phyloP scores from a whole-genome alignment of 2,113 vertebrate genomes.

The Cyphomyrus discorhynchus region DNA sequence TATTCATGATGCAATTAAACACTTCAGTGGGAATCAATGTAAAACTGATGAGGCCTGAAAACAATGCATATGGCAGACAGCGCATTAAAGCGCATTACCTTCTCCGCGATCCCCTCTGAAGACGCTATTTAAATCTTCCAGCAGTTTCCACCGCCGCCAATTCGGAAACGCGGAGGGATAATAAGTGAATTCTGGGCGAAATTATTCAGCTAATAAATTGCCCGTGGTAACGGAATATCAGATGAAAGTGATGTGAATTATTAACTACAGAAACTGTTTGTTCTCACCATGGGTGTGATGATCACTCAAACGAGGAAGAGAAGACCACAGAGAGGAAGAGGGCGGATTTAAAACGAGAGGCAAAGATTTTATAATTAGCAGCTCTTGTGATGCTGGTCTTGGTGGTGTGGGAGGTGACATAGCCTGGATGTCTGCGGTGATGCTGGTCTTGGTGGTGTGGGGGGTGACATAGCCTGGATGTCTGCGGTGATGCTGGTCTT shows the following conservation, averaged over 20 bases:
- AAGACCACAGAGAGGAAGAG: slow-evolving; percentile 37
- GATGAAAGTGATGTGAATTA: slow-evolving; percentile 99
- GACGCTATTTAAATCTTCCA: slow-evolving; percentile 99
- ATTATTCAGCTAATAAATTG: slow-evolving; percentile 99
- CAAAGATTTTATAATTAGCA: slow-evolving; percentile 50
- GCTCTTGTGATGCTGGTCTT: slow-evolving; percentile 42
- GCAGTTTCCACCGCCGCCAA: slow-evolving; percentile 87
- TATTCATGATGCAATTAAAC: slow-evolving; percentile 99
- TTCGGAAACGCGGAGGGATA: slow-evolving; percentile 90
- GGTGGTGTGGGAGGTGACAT: neutral
- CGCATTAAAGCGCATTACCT: slow-evolving; percentile 99
- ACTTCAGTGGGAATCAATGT: slow-evolving; percentile 99
- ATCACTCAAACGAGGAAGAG: slow-evolving; percentile 52
- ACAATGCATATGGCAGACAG: slow-evolving; percentile 99
- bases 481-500: too few species aligned
- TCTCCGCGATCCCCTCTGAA: slow-evolving; percentile 90
- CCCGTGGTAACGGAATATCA: slow-evolving; percentile 99
- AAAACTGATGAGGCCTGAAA: slow-evolving; percentile 99
- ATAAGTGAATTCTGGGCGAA: slow-evolving; percentile 98
- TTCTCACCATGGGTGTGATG: slow-evolving; percentile 63
- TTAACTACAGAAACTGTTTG: slow-evolving; percentile 79
- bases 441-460: neutral
- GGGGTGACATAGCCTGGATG: neutral
- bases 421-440: slow-evolving; percentile 34
- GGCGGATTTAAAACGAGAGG: slow-evolving; percentile 31